Evolutionary conservation across 2,113 vertebrate genomes (phyloP), one percentile per base, ranked within the genome.

Genomic region (Promerops cafer): DNA sequence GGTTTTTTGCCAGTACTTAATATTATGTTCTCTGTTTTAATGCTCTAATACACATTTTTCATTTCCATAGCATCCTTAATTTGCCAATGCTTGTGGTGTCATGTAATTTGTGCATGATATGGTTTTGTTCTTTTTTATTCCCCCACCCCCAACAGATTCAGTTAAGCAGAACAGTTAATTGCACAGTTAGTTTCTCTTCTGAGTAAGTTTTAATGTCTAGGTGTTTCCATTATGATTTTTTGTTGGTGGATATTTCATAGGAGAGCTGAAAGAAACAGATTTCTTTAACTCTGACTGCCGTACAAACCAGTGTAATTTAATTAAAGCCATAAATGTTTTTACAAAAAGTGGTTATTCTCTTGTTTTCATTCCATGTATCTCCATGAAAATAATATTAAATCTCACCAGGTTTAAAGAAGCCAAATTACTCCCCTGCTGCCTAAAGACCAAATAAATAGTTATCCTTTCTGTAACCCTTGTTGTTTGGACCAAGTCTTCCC

Each of bases 341-440:
- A 7, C 21, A 33, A 6, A 54, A 64, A 15, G 16, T 42, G 10
- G 3, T 69, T 19, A 13, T 92, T 77, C 13, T 31, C 8, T 64
- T 69, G 9, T 11, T 70, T 79, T 10, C 21, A 21, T 71, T 39
- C 9, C 12, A 5, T 20, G 6, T 47, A 9, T 69, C 4, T 78
- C 10, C 7, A 3, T 39, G 6, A 18, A 65, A 42, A 35, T 39
- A 45, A 9, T 53, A 10, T 31, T 61, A 79, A 47, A 23, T 77
- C 27, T 27, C 3, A 30, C 16, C 14, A 42, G 13, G 6, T 53
- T 70, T 61, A 40, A 85, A 81, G 28, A 78, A 82, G 47, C 5
- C n/a, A 77, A 87, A 54, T 1, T 0, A 68, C 20, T 22, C 42
- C 9, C 6, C 28, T 1, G 2, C 27, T 78, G 56, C n/a, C 33